phyloP scores from a whole-genome alignment of 1,140 invertebrate genomes.

The Danaus melanippus region DNA sequence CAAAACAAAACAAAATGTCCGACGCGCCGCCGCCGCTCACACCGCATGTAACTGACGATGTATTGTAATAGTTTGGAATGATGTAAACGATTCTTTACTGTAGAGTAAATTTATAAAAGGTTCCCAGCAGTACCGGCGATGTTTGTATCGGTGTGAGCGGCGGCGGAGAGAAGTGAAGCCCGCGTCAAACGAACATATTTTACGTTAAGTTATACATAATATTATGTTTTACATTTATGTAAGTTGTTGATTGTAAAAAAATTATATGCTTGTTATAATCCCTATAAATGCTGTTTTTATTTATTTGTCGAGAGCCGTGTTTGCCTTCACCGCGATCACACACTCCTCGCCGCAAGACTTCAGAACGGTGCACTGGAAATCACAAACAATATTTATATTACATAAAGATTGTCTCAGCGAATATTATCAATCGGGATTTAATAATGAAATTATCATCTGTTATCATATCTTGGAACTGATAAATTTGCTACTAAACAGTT shows the following conservation, averaged over 20 bases:
- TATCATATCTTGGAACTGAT: too few species aligned
- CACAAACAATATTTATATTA: slow-evolving; percentile 9
- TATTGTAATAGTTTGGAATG: too few species aligned
- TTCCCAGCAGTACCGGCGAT: too few species aligned
- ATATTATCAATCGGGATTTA: too few species aligned
- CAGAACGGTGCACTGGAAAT: slow-evolving; percentile 87
- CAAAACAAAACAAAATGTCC: slow-evolving; percentile 60
- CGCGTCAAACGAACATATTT: slow-evolving; percentile 47
- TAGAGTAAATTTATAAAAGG: not conserved
- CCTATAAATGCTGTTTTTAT: slow-evolving; percentile 66
- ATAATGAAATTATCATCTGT: too few species aligned
- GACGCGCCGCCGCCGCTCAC: slow-evolving; percentile 21
- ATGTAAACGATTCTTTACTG: too few species aligned
- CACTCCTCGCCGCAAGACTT: slow-evolving; percentile 94
- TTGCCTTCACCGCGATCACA: slow-evolving; percentile 94
- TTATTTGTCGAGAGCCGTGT: slow-evolving; percentile 94
- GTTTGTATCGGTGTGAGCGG: slow-evolving; percentile 4
- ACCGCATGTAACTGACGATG: not conserved
- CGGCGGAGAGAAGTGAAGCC: slow-evolving; percentile 12
- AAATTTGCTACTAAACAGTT: too few species aligned
- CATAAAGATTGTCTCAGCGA: too few species aligned
- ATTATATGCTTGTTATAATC: slow-evolving; percentile 66
- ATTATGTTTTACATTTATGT: slow-evolving; percentile 73
- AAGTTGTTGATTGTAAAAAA: slow-evolving; percentile 71
- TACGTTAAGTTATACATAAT: slow-evolving; percentile 70